phyloP scores from a whole-genome alignment of 2,113 vertebrate species.

The Tinamus guttatus region DNA sequence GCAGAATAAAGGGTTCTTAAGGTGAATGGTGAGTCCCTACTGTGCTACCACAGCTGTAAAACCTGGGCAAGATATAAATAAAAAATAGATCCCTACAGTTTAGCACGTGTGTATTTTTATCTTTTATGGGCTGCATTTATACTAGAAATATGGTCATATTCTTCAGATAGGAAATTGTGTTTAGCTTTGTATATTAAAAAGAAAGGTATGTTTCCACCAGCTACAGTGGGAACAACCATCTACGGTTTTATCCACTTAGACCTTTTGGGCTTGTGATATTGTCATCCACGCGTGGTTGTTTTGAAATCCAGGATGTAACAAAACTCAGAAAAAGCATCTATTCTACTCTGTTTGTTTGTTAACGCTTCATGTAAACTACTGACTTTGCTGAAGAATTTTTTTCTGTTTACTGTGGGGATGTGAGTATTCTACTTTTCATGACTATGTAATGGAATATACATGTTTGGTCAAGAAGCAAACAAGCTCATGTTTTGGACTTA shows the following conservation, averaged over 20 bases:
- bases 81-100: not conserved
- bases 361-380: not conserved
- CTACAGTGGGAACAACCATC: not conserved
- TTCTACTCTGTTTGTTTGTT: not conserved
- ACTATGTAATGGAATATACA: not conserved
- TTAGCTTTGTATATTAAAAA: not conserved
- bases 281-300: not conserved
- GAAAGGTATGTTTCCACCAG: not conserved
- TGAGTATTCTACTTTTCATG: not conserved
- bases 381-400: not conserved
- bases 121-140: not conserved
- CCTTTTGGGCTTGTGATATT: accelerated
- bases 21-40: not conserved
- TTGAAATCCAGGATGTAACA: not conserved
- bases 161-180: not conserved
- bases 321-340: not conserved
- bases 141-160: not conserved
- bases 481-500: not conserved
- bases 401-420: not conserved
- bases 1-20: not conserved
- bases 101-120: not conserved
- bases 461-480: not conserved
- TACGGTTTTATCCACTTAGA: not conserved
- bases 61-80: not conserved
- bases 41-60: not conserved